Percentiles rank a stretch among this genome's conserved stretches.
Conservation (phyloP, 2,113 vertebrate species). For the Phainopepla nitens region DNA sequence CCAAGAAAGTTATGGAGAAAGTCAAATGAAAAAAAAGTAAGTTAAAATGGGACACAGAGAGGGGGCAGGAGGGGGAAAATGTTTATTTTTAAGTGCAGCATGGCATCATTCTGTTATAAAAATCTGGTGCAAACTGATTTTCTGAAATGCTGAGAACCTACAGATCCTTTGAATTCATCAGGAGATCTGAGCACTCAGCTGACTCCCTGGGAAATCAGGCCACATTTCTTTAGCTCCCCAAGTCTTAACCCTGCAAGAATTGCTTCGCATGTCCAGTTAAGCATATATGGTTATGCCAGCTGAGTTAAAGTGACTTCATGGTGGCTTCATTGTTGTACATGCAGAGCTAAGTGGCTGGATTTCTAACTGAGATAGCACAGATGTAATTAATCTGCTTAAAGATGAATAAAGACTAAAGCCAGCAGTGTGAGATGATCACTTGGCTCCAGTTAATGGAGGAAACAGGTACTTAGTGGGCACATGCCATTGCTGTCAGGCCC, state of each 20-base stretch:
- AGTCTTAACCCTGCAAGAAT: background rate
- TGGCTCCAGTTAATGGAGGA: background rate
- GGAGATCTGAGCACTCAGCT: background rate
- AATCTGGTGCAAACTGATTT: conserved; percentile 38
- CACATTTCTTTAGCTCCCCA: background rate
- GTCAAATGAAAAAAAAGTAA: background rate
- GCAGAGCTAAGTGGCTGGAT: background rate
- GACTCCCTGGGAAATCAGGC: conserved; percentile 1
- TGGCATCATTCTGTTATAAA: conserved; percentile 61
- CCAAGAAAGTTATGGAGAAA: background rate
- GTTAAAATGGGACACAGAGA: conserved; percentile 39
- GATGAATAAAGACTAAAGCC: background rate
- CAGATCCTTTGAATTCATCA: conserved; percentile 46
- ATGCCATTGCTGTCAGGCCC: background rate
- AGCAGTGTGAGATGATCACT: background rate
- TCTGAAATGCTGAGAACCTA: conserved; percentile 6
- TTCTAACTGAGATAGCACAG: background rate
- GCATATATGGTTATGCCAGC: background rate
- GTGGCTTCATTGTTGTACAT: rapidly evolving
- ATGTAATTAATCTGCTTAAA: background rate
- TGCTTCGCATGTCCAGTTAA: background rate
- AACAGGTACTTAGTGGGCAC: background rate
- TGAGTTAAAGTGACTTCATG: background rate
- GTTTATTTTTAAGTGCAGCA: conserved; percentile 52
- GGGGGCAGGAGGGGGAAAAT: background rate